Evolutionary conservation across 2,113 vertebrate genomes (phyloP).

Genomic region (Galemys pyrenaicus): DNA sequence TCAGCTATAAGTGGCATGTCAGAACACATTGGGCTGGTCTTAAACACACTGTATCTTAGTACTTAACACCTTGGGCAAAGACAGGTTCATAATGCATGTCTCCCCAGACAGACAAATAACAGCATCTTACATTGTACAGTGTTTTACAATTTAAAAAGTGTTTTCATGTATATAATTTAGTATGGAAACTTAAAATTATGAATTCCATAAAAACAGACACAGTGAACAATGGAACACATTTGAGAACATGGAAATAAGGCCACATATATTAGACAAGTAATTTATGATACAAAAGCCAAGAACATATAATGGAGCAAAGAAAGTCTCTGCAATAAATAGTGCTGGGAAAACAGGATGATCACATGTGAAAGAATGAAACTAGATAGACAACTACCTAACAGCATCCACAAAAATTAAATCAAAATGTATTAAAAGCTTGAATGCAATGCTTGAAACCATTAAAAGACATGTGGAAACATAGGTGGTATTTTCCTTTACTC

Average conservation of each 20-base stretch:
- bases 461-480: background rate
- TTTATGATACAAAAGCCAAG: background rate
- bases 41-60: constrained; percentile 51
- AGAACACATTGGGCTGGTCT: constrained; percentile 4
- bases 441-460: background rate
- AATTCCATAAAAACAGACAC: background rate
- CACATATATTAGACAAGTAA: background rate
- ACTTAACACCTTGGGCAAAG: background rate
- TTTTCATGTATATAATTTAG: background rate
- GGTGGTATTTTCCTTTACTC: background rate
- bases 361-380: background rate
- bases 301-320: background rate
- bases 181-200: background rate
- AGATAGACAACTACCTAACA: background rate
- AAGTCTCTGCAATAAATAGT: background rate
- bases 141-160: constrained; percentile 21
- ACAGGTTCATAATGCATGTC: background rate
- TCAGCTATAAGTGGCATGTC: background rate
- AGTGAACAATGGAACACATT: background rate
- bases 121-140: background rate
- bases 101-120: constrained; percentile 31
- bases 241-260: background rate
- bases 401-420: too few relatives aligned
- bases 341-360: background rate
- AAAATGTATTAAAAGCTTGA: background rate